phyloP scores from a whole-genome alignment of 1,140 invertebrate genomes.

The Lepidurus couesii region DNA sequence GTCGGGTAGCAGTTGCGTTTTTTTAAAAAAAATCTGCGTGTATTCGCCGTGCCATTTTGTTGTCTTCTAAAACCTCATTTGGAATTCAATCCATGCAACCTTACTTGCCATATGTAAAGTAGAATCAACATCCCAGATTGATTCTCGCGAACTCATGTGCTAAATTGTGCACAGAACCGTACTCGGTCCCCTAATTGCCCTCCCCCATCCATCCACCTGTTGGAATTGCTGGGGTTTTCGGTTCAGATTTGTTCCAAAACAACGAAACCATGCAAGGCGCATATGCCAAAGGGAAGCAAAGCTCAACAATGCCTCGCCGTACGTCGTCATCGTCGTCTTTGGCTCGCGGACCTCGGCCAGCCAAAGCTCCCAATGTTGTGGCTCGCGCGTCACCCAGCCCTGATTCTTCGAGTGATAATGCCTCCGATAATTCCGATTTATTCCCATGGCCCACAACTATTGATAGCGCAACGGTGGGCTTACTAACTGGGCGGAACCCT shows the following conservation, averaged over 20 bases:
- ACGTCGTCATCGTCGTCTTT: constrained; percentile 24
- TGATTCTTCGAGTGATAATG: constrained; percentile 35
- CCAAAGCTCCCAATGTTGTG: constrained; percentile 34
- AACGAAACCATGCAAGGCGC: not conserved
- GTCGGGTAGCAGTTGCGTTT: not conserved
- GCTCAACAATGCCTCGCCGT: constrained; percentile 28
- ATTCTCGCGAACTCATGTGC: not conserved
- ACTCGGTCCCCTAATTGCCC: constrained; percentile 2
- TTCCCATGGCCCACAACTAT: constrained; percentile 34
- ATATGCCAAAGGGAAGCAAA: constrained; percentile 21
- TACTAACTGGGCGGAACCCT: not conserved
- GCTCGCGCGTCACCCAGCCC: constrained; percentile 33
- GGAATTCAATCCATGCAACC: too few species aligned
- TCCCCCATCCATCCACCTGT: constrained; percentile 1
- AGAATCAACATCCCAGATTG: not conserved
- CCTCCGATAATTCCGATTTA: constrained; percentile 36
- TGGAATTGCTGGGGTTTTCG: not conserved
- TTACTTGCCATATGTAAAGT: too few species aligned
- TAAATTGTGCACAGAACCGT: not conserved
- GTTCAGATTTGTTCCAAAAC: not conserved
- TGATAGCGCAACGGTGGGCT: constrained; percentile 22
- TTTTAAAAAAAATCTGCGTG: not conserved
- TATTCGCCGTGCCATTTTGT: not conserved
- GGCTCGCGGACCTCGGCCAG: constrained; percentile 32
- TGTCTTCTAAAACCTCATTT: not conserved